These are phyloP conservation scores for Tinea trinotella DNA, from an alignment of 2,888 invertebrate species.

Conservation along the genomic window DNA sequence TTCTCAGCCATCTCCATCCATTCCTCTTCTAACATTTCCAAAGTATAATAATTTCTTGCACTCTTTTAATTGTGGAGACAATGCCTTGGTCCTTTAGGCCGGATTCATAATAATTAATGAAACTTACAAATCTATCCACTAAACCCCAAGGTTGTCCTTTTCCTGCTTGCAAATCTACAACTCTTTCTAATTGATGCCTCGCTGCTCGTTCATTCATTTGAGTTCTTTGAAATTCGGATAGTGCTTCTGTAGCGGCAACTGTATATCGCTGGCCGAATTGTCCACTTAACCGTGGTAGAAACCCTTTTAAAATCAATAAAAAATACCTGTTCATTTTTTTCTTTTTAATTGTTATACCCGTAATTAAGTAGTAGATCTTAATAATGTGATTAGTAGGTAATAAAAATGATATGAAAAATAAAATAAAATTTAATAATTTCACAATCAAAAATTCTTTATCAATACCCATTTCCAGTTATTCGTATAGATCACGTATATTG, in stretches of 20 bases:
- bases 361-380: too few relatives aligned
- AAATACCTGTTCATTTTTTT: background rate
- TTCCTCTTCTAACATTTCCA: constrained; percentile 22
- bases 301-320: constrained; percentile 55
- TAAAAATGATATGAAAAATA: too few relatives aligned
- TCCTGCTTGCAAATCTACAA: constrained; percentile 74
- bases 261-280: constrained; percentile 81
- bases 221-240: constrained; percentile 79
- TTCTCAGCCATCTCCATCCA: constrained; percentile 20
- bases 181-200: constrained; percentile 70
- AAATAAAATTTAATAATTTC: too few relatives aligned
- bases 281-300: constrained; percentile 76
- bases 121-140: constrained; percentile 74
- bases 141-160: constrained; percentile 74
- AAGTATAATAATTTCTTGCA: background rate
- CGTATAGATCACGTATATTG: background rate
- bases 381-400: too few relatives aligned
- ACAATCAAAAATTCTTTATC: too few relatives aligned
- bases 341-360: constrained; percentile 18
- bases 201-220: constrained; percentile 74
- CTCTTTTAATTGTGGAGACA: too few relatives aligned
- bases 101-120: background rate
- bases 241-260: constrained; percentile 79
- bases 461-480: too few relatives aligned
- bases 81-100: background rate